phyloP scores from a whole-genome alignment of 1,140 invertebrate species.

The Maniola jurtina region DNA sequence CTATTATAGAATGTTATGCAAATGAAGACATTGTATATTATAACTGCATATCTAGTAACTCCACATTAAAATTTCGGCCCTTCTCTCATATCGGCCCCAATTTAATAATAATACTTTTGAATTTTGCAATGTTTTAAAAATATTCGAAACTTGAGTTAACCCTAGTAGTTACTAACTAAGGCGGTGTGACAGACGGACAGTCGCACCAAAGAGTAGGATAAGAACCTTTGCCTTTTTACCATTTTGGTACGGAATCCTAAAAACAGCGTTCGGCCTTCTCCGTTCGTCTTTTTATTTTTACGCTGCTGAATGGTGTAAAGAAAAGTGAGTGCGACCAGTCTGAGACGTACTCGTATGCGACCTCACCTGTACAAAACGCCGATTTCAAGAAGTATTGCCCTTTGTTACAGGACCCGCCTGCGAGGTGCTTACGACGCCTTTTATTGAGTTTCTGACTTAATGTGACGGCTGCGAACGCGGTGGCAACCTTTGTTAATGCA shows the following conservation, averaged over 20 bases:
- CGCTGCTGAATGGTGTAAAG: constrained; percentile 40
- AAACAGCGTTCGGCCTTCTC: constrained; percentile 45
- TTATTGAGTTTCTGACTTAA: constrained; percentile 56
- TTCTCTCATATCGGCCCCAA: too few species aligned
- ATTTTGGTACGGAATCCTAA: constrained; percentile 8
- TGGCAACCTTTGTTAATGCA: constrained; percentile 34
- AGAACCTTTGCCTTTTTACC: too few species aligned
- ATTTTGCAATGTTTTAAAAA: too few species aligned
- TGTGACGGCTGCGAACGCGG: constrained; percentile 44
- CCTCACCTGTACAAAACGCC: constrained; percentile 64
- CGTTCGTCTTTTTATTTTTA: constrained; percentile 51
- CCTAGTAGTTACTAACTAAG: too few species aligned
- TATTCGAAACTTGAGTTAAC: too few species aligned
- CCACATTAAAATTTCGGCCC: too few species aligned
- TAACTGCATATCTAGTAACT: too few species aligned
- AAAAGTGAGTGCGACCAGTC: constrained; percentile 54
- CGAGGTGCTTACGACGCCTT: constrained; percentile 42
- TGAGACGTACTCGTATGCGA: constrained; percentile 48
- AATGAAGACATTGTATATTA: too few species aligned
- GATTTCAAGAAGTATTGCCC: constrained; percentile 64
- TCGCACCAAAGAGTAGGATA: too few species aligned
- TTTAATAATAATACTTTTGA: too few species aligned
- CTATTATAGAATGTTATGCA: too few species aligned
- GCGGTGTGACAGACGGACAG: too few species aligned
- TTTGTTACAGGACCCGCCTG: constrained; percentile 59